Evolutionary conservation across 30 jellyfish, hydroid and myxozoan species (phyloP).

Genomic region (Hydra vulgaris): DNA sequence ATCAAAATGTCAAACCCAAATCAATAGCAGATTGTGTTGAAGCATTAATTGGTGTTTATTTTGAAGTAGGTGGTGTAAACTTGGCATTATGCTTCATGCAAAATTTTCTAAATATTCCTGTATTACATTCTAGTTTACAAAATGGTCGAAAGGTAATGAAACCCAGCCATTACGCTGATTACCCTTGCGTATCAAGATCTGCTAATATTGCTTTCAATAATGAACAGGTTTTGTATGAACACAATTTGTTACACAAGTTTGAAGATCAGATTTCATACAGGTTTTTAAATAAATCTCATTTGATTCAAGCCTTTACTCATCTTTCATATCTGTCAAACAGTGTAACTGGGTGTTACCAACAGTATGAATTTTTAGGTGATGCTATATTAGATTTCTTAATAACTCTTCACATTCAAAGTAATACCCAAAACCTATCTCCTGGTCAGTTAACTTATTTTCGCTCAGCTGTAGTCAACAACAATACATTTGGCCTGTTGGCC

Average conservation of each 20-base stretch:
- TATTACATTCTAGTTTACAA: not conserved
- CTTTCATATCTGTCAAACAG: conserved; percentile 42
- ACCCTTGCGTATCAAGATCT: conserved; percentile 26
- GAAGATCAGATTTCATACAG: conserved; percentile 38
- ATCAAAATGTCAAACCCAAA: conserved; percentile 48
- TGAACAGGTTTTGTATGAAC: conserved; percentile 22
- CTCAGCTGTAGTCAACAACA: conserved; percentile 86
- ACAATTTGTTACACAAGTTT: conserved; percentile 4
- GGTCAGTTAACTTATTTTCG: conserved; percentile 61
- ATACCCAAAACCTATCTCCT: conserved; percentile 34
- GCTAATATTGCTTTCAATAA: not conserved
- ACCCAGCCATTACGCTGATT: conserved; percentile 42
- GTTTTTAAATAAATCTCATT: conserved; percentile 51
- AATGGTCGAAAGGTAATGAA: not conserved
- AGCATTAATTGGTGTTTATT: conserved; percentile 74
- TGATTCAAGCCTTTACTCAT: conserved; percentile 75
- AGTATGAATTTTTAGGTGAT: conserved; percentile 88
- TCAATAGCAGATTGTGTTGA: conserved; percentile 76
- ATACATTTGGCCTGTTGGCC: conserved; percentile 63
- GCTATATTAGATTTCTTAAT: conserved; percentile 76
- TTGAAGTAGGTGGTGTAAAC: conserved; percentile 38
- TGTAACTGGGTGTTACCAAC: conserved; percentile 59
- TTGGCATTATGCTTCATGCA: conserved; percentile 42
- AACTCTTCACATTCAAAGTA: conserved; percentile 23
- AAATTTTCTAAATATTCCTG: not conserved